Evolutionary conservation across 1,140 invertebrate genomes (phyloP).

Genomic region (Phymastichus coffea): DNA sequence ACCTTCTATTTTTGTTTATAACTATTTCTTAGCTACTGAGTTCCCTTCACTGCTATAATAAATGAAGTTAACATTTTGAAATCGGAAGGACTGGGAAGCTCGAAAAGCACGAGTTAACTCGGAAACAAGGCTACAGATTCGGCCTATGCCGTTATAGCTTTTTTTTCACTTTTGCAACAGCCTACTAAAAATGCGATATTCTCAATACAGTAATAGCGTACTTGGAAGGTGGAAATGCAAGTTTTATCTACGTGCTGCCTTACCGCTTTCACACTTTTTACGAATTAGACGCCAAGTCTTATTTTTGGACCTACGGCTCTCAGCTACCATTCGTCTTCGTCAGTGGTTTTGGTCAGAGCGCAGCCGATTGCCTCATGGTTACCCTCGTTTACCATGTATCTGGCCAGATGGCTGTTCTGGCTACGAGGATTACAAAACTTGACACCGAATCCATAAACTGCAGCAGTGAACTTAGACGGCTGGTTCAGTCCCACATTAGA

Average conservation of each 20-base stretch:
- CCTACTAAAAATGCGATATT: too few relatives aligned
- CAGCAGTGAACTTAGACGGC: slow-evolving; percentile 27
- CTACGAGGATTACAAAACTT: slow-evolving; percentile 38
- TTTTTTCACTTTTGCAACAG: too few relatives aligned
- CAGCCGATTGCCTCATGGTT: slow-evolving; percentile 41
- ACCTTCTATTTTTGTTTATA: too few relatives aligned
- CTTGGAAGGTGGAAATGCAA: slow-evolving; percentile 21
- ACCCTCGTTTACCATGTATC: slow-evolving; percentile 44
- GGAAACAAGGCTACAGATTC: too few relatives aligned
- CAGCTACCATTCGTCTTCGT: slow-evolving; percentile 39
- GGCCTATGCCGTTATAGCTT: too few relatives aligned
- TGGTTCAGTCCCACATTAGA: slow-evolving; percentile 36
- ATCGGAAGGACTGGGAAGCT: too few relatives aligned
- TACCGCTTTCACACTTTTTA: slow-evolving; percentile 40
- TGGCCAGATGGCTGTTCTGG: slow-evolving; percentile 43
- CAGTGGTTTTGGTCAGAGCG: slow-evolving; percentile 35
- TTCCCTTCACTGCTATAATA: too few relatives aligned
- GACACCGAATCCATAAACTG: slow-evolving; percentile 22
- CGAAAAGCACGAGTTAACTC: too few relatives aligned
- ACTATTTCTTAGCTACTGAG: too few relatives aligned
- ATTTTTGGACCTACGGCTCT: slow-evolving; percentile 35
- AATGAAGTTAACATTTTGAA: too few relatives aligned
- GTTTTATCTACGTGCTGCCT: slow-evolving; percentile 35
- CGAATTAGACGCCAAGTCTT: slow-evolving; percentile 32
- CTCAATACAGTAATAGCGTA: slow-evolving; percentile 9